Evolutionary conservation across 2,797 vertebrate species (phyloP), one percentile per base, ranked within the genome.

Genomic region (Xyrichtys novacula): DNA sequence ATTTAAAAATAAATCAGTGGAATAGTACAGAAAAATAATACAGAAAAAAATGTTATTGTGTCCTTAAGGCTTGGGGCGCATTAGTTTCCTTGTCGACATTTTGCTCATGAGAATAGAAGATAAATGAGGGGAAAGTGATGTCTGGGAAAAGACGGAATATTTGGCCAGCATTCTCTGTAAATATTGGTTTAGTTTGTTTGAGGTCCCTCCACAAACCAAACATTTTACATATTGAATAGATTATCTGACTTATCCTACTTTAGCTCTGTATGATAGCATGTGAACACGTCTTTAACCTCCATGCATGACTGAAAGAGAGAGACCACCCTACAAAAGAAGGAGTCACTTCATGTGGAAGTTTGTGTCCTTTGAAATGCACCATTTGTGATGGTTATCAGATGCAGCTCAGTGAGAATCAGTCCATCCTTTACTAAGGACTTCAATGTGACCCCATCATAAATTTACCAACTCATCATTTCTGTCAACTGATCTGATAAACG

Each of bases 171-270:
- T 91, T 76, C 87, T 93, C 80, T 85, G 82, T 91, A 93, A 94
- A 94, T 94, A 94, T 93, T 93, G 88, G 68, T 92, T 90, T 85
- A 84, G 84, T 91, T 94, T 92, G 87, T 92, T 91, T 87, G 83
- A 90, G 86, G 85, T 84, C 88, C 75, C 83, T 67, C 70, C 6
- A 67, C 79, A 93, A 93, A 92, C 93, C 89, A 94, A 94, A 93
- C 89, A 78, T 87, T 86, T 93, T 89, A 85, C 92, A 92, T 93
- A 89, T 85, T 94, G 92, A 91, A 91, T 73, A 86, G 85, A 93
- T 93, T 94, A 92, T 79, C 85, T 80, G 91, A 82, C 84, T 88
- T 91, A 81, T 84, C 84, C 72, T 71, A 92, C 88, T 91, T 93
- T 89, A 82, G 90, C 81, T 84, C 87, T 92, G 85, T 88, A 90